A percentile compares a stretch with the other conserved stretches of the same genome.
phyloP scores from a whole-genome alignment of 2,888 invertebrate genomes.

The Drosophila melanosoma region DNA sequence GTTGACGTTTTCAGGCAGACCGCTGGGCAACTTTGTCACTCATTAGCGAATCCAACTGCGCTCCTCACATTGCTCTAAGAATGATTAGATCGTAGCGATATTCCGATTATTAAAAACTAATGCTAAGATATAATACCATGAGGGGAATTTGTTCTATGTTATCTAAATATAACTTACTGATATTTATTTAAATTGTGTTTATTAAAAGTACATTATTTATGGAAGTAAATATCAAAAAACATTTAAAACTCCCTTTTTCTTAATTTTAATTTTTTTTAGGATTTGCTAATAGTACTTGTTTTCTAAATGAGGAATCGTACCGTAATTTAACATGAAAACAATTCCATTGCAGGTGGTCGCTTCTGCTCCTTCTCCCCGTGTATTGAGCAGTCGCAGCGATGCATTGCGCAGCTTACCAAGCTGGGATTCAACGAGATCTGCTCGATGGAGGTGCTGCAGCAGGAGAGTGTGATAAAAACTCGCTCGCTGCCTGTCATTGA shows the following conservation, averaged over 20 bases:
- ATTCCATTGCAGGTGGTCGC: constrained; percentile 90
- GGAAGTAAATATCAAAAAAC: background rate
- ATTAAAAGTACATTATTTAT: too few relatives aligned
- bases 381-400: constrained; percentile 98
- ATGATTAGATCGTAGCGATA: constrained; percentile 4
- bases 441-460: constrained; percentile 95
- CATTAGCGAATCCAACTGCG: constrained; percentile 45
- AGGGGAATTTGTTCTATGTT: background rate
- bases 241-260: background rate
- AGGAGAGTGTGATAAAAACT: constrained; percentile 90
- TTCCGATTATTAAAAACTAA: background rate
- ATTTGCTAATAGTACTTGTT: background rate
- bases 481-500: constrained; percentile 89
- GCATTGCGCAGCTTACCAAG: constrained; percentile 89
- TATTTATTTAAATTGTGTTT: background rate
- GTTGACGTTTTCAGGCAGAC: constrained; percentile 64
- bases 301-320: background rate
- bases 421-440: constrained; percentile 93
- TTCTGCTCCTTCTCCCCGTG: constrained; percentile 99
- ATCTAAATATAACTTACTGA: background rate
- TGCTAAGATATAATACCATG: background rate
- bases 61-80: constrained; percentile 6
- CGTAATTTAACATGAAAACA: background rate
- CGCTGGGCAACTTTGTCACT: constrained; percentile 69
- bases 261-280: background rate